Conservation (phyloP, 2,888 invertebrate species). For the Allacma fusca region DNA sequence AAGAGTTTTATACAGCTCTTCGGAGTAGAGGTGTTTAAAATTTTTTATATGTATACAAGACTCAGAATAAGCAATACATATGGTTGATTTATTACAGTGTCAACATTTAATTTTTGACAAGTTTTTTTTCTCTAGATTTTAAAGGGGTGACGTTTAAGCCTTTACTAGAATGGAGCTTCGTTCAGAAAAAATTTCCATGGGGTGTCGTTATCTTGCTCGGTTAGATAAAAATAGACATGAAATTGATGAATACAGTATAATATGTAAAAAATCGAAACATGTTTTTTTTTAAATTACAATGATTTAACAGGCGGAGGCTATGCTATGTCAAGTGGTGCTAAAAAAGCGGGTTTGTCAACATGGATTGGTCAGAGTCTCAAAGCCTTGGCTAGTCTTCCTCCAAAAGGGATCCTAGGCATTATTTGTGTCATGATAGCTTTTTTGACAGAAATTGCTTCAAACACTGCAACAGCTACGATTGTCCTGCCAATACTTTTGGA, state of each 20-base stretch:
- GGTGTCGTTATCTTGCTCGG: conserved; percentile 63
- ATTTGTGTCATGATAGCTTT: conserved; percentile 40
- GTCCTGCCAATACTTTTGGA: conserved; percentile 84
- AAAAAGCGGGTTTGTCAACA: conserved; percentile 78
- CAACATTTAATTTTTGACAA: background rate
- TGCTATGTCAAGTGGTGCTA: conserved; percentile 86
- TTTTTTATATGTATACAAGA: background rate
- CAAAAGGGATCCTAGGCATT: conserved; percentile 32
- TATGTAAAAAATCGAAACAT: too few species aligned
- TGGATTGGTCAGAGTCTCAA: conserved; percentile 71
- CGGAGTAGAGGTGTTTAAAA: conserved; percentile 22
- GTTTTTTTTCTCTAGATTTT: conserved; percentile 24
- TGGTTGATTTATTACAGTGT: too few species aligned
- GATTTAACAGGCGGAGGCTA: conserved; percentile 78
- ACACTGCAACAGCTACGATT: conserved; percentile 89
- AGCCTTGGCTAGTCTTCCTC: conserved; percentile 32
- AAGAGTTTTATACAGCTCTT: conserved; percentile 47
- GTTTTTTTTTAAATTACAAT: conserved; percentile 7
- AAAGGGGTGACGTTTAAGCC: conserved; percentile 38
- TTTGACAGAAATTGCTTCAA: conserved; percentile 79
- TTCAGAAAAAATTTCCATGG: conserved; percentile 89
- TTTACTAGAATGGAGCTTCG: conserved; percentile 73
- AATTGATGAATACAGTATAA: too few species aligned
- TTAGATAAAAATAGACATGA: conserved; percentile 29
- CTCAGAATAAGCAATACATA: too few species aligned